These are phyloP conservation scores for Lepidocyrtinus sp. DNA, from an alignment of 2,888 invertebrate genomes.

Conservation along the genomic window DNA sequence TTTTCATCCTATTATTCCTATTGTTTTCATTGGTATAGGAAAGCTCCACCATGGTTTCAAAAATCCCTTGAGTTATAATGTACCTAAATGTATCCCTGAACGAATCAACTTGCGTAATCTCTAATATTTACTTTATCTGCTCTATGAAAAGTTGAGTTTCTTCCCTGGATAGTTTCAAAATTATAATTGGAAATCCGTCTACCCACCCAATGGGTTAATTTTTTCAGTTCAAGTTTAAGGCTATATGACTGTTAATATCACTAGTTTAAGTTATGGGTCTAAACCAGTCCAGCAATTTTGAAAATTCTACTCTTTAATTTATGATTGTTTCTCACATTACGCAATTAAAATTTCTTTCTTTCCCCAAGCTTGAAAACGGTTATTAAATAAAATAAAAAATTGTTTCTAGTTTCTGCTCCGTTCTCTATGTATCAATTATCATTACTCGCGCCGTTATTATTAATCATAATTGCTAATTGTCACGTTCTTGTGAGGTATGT, in stretches of 20 bases:
- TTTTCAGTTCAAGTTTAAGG: neutral
- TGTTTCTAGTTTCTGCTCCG: neutral
- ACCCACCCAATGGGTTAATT: neutral
- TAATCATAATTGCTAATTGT: conserved; percentile 44
- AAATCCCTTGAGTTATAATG: too few relatives aligned
- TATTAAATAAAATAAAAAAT: neutral
- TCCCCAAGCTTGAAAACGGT: neutral
- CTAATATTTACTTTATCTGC: too few relatives aligned
- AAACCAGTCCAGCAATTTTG: neutral
- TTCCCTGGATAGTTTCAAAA: neutral
- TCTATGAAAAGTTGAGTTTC: too few relatives aligned
- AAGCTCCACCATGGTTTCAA: too few relatives aligned
- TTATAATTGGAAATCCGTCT: neutral
- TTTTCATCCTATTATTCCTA: conserved; percentile 41
- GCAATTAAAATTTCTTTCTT: neutral
- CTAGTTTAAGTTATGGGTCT: too few relatives aligned
- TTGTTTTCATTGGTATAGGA: conserved; percentile 45
- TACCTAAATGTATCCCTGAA: too few relatives aligned
- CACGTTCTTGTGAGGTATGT: conserved; percentile 48
- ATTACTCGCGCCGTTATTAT: conserved; percentile 19
- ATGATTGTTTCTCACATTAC: neutral
- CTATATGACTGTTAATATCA: too few relatives aligned
- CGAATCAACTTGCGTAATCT: too few relatives aligned
- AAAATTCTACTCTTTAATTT: neutral
- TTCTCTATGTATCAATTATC: conserved; percentile 31